These are phyloP conservation scores for Panthera tigris DNA, from an alignment of 2,113 vertebrate species.

Conservation along the genomic window DNA sequence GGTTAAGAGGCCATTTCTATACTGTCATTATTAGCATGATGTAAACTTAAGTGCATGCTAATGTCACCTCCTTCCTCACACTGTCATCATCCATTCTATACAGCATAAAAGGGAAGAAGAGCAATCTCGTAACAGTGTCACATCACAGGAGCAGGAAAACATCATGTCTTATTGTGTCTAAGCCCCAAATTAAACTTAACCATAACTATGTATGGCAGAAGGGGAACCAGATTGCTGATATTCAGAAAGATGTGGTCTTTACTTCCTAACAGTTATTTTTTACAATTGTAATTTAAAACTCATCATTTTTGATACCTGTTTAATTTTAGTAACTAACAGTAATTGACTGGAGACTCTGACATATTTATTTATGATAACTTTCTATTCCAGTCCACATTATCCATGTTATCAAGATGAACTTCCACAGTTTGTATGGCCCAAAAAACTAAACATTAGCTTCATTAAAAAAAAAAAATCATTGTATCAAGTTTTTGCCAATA, in stretches of 20 bases:
- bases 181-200: background rate
- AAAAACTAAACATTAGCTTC: background rate
- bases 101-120: background rate
- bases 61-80: background rate
- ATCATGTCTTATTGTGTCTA: background rate
- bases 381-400: background rate
- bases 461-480: background rate
- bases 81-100: background rate
- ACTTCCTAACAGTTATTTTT: background rate
- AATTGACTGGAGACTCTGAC: background rate
- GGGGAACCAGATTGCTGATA: background rate
- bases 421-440: background rate
- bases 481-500: background rate
- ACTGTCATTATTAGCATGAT: background rate
- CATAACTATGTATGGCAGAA: background rate
- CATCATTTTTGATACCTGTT: background rate
- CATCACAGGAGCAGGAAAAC: background rate
- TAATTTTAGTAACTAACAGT: slow-evolving; percentile 23
- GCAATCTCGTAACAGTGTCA: background rate
- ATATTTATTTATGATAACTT: background rate
- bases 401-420: background rate
- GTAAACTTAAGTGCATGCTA: background rate
- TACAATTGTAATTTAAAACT: background rate
- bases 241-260: background rate
- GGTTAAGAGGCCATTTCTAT: background rate